Percentiles rank a stretch among this genome's conserved stretches.
Evolutionary conservation across 2,888 invertebrate species (phyloP).

Genomic region (Sepiola atlantica): DNA sequence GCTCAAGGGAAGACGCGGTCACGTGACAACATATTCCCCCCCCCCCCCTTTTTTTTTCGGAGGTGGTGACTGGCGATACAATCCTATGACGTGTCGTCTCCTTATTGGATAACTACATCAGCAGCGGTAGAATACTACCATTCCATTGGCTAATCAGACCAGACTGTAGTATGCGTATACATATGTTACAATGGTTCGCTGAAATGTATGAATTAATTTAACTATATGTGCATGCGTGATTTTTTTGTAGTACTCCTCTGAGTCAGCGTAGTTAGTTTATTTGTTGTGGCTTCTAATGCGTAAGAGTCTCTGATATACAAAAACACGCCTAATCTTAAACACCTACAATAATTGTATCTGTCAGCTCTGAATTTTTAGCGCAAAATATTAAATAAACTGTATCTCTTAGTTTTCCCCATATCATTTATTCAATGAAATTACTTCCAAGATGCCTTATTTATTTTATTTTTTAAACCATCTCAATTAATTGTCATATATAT

Average conservation of each 20-base stretch:
- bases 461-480: not conserved
- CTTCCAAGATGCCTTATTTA: not conserved
- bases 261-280: not conserved
- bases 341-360: not conserved
- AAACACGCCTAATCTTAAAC: not conserved
- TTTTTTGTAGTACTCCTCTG: not conserved
- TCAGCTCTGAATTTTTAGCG: not conserved
- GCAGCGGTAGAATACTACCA: not conserved
- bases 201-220: not conserved
- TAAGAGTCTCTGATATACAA: conserved; percentile 12
- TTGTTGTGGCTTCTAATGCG: not conserved
- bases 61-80: conserved; percentile 4
- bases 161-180: not conserved
- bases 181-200: not conserved
- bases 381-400: not conserved
- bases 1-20: not conserved
- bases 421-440: not conserved
- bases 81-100: not conserved
- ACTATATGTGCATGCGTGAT: not conserved
- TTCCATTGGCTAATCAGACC: not conserved
- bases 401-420: not conserved
- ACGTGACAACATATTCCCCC: no score
- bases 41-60: not conserved
- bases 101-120: not conserved
- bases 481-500: not conserved